These are phyloP conservation scores for Platygyra sinensis DNA, from an alignment of 64 coral and sea anemone genomes.

Conservation along the genomic window DNA sequence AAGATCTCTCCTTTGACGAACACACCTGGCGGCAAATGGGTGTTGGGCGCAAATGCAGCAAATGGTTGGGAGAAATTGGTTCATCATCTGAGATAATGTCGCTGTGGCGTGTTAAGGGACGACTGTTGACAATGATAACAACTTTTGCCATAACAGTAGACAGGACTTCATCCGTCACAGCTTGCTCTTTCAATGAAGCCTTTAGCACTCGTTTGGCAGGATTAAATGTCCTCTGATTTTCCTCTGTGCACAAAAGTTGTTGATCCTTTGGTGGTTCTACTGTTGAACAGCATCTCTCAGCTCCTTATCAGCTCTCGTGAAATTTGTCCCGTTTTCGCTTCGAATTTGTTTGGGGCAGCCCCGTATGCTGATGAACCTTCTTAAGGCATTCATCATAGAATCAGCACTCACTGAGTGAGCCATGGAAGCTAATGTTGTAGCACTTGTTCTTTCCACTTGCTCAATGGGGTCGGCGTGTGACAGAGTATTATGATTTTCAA, in stretches of 20 bases:
- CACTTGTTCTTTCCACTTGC: no score
- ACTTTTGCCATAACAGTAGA: slow-evolving; percentile 24
- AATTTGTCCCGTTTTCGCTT: slow-evolving; percentile 19
- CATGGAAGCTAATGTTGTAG: no score
- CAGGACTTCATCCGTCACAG: slow-evolving; percentile 44
- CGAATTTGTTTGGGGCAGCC: slow-evolving; percentile 38
- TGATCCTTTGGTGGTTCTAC: slow-evolving; percentile 30
- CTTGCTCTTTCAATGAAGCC: slow-evolving; percentile 25
- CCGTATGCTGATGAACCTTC: slow-evolving; percentile 44
- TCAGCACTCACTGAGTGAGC: neutral
- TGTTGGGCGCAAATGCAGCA: slow-evolving; percentile 18
- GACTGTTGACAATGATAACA: slow-evolving; percentile 24
- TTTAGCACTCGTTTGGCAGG: slow-evolving; percentile 56
- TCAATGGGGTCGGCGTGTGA: no score
- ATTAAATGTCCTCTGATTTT: slow-evolving; percentile 34
- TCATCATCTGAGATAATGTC: slow-evolving; percentile 6
- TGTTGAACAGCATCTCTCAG: slow-evolving; percentile 27
- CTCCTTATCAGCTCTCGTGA: slow-evolving; percentile 49
- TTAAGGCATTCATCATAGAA: slow-evolving; percentile 11
- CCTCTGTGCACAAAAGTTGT: slow-evolving; percentile 3
- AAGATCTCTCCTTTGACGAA: slow-evolving; percentile 41
- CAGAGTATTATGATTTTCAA: no score
- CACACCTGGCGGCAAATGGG: slow-evolving; percentile 30
- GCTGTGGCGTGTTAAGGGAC: slow-evolving; percentile 38
- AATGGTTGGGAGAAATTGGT: slow-evolving; percentile 41